Evolutionary conservation across 2,888 invertebrate species (phyloP).

Genomic region (Epistrophe eligans): DNA sequence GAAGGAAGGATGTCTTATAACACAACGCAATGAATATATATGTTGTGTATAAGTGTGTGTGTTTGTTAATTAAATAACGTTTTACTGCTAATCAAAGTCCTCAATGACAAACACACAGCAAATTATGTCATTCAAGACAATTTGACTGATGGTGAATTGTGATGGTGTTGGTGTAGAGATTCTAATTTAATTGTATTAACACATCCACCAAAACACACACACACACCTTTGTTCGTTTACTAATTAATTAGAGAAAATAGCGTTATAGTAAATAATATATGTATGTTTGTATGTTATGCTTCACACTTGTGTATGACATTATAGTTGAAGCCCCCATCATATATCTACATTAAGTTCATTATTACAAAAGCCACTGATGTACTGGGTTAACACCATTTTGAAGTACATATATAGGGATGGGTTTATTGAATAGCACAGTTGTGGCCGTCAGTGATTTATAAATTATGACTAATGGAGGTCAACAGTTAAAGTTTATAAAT

Average conservation of each 20-base stretch:
- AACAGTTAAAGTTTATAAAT: not conserved
- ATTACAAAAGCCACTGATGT: not conserved
- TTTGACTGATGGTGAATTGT: conserved; percentile 6
- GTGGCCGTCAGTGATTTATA: conserved; percentile 2
- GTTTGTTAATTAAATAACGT: conserved; percentile 22
- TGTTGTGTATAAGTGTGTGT: not conserved
- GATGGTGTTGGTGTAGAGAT: not conserved
- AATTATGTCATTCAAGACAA: conserved; percentile 12
- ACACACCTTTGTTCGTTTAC: not conserved
- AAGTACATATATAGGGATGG: not conserved
- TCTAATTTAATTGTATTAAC: conserved; percentile 13
- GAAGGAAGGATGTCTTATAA: not conserved
- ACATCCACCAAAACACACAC: not conserved
- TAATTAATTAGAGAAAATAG: conserved; percentile 11
- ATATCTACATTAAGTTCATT: not conserved
- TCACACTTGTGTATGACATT: too few relatives aligned
- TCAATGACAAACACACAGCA: not conserved
- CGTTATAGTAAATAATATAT: not conserved
- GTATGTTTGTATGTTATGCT: too few relatives aligned
- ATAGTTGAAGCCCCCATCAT: not conserved
- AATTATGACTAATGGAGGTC: not conserved
- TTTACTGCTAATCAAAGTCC: conserved; percentile 18
- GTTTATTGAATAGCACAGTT: not conserved
- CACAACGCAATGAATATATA: not conserved
- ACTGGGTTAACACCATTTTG: not conserved